Conservation (phyloP, 2,797 vertebrate species). For the Sebastes iracundus region DNA sequence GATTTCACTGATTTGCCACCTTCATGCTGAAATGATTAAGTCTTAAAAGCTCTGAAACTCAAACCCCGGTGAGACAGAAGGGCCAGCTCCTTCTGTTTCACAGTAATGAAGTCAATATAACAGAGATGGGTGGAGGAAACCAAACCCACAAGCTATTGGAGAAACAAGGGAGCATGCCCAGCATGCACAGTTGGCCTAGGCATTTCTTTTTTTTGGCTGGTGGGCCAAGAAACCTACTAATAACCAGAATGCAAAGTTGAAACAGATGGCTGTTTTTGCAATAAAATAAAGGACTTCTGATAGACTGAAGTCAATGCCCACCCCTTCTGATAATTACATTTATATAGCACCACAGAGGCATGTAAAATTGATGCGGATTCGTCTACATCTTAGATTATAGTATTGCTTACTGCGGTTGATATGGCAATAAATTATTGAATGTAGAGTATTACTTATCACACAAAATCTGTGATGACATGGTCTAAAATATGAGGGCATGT, state of each 20-base stretch:
- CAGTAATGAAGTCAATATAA: slow-evolving; percentile 37
- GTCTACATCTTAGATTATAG: background rate
- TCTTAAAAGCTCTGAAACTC: slow-evolving; percentile 7
- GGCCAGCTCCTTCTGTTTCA: slow-evolving; percentile 41
- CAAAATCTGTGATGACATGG: background rate
- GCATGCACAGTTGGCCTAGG: slow-evolving; percentile 29
- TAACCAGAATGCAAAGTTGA: slow-evolving; percentile 12
- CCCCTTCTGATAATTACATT: background rate
- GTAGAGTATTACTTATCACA: too few species aligned
- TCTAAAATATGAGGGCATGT: background rate
- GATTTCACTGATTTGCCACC: slow-evolving; percentile 10
- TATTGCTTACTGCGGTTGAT: background rate
- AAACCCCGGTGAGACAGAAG: slow-evolving; percentile 26
- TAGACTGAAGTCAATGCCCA: background rate
- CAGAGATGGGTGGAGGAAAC: slow-evolving; percentile 35
- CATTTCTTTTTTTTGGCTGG: slow-evolving; percentile 16
- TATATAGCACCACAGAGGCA: background rate
- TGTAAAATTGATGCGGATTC: background rate
- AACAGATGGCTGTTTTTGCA: slow-evolving; percentile 42
- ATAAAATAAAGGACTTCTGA: background rate
- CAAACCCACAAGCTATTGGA: slow-evolving; percentile 34
- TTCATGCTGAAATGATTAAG: background rate
- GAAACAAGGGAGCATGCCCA: slow-evolving; percentile 17
- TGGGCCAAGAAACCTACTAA: slow-evolving; percentile 14
- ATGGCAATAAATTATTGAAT: too few species aligned